Conservation (phyloP, 2,113 vertebrate species). For the Thunnus thynnus region DNA sequence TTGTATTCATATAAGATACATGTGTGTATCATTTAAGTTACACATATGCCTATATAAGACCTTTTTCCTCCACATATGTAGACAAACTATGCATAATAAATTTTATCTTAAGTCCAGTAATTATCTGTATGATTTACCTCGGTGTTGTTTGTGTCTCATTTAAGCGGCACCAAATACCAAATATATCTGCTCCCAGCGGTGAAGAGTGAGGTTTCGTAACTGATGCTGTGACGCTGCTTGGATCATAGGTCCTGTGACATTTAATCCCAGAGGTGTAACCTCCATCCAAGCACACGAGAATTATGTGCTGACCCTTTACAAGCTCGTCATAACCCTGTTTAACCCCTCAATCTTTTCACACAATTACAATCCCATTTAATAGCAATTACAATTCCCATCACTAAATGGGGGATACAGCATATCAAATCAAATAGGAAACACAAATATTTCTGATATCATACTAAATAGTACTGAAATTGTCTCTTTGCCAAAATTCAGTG, state of each 20-base stretch:
- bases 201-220: conserved; percentile 44
- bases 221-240: conserved; percentile 33
- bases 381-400: not conserved
- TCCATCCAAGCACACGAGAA: conserved; percentile 23
- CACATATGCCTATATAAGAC: conserved; percentile 2
- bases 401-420: no score
- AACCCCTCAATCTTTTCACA: not conserved
- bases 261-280: conserved; percentile 50
- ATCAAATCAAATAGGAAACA: not conserved
- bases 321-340: conserved; percentile 5
- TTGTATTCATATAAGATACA: not conserved
- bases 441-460: not conserved
- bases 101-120: not conserved
- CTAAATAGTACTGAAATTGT: not conserved
- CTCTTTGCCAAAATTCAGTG: not conserved
- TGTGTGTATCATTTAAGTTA: not conserved
- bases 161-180: not conserved
- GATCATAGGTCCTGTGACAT: conserved; percentile 52
- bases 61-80: not conserved
- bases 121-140: not conserved
- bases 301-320: conserved; percentile 24
- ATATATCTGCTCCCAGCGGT: conserved; percentile 7
- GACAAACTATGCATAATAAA: not conserved
- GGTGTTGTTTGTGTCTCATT: not conserved
- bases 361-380: not conserved